Percentiles rank a stretch among this genome's conserved stretches.
Evolutionary conservation across 2,113 vertebrate genomes (phyloP).

Genomic region (Cygnus atratus): DNA sequence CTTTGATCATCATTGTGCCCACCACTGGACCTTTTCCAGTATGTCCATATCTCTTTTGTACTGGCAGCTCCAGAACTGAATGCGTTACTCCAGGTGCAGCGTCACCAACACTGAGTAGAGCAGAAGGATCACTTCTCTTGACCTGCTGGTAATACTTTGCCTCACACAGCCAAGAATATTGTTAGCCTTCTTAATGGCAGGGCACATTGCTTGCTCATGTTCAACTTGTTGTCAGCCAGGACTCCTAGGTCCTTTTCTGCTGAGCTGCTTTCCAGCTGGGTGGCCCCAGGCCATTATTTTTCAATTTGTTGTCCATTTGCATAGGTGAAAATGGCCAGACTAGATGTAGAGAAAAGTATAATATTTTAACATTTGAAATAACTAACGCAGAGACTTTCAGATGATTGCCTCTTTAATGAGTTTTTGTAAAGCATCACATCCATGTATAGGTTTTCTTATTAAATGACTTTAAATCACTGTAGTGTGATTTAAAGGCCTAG

Average conservation of each 20-base stretch:
- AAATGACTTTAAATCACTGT: slow-evolving; percentile 15
- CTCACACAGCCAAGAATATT: not conserved
- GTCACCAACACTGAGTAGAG: not conserved
- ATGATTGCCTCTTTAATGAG: not conserved
- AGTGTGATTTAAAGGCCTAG: slow-evolving; percentile 38
- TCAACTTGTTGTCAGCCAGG: not conserved
- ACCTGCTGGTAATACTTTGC: not conserved
- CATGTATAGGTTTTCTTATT: slow-evolving; percentile 19
- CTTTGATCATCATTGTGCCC: not conserved
- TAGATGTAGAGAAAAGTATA: not conserved
- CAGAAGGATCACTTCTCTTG: not conserved
- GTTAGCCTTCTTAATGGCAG: not conserved
- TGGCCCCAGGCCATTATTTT: not conserved
- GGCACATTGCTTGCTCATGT: not conserved
- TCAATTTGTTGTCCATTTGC: not conserved
- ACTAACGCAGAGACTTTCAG: not conserved
- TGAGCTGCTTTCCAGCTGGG: not conserved
- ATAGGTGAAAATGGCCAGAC: not conserved
- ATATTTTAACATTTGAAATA: not conserved
- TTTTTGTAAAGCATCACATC: not conserved
- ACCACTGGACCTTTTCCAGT: not conserved
- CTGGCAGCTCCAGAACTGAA: not conserved
- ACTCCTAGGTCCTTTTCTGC: not conserved
- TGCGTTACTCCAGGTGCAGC: not conserved
- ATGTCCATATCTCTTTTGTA: not conserved